A percentile compares a stretch with the other conserved stretches of the same genome.
These are phyloP conservation scores for Drosophila recens DNA, from an alignment of 2,888 invertebrate species.

Conservation along the genomic window DNA sequence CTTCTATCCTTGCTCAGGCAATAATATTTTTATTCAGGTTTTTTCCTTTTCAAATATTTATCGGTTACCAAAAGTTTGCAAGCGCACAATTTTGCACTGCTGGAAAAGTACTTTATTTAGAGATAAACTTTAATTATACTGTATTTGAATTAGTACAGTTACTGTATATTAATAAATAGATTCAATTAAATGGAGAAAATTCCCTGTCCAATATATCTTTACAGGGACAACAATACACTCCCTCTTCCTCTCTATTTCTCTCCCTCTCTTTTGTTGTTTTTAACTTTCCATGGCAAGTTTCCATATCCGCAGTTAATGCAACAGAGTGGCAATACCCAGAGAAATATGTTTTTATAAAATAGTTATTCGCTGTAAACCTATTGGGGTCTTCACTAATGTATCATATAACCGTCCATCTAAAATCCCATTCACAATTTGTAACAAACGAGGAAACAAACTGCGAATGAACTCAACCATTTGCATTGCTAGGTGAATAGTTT, in stretches of 20 bases:
- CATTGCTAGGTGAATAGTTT: constrained; percentile 56
- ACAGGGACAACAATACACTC: not conserved
- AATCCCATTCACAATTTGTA: constrained; percentile 71
- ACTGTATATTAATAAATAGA: too few relatives aligned
- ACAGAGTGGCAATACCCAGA: constrained; percentile 34
- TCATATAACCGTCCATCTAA: constrained; percentile 53
- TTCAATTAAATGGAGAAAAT: too few relatives aligned
- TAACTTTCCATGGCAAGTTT: constrained; percentile 66
- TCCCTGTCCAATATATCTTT: not conserved
- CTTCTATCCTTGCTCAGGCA: too few relatives aligned
- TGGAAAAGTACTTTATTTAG: too few relatives aligned
- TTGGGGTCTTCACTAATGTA: constrained; percentile 48
- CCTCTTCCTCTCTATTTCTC: not conserved
- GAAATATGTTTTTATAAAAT: constrained; percentile 37
- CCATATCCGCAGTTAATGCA: constrained; percentile 65
- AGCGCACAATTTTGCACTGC: too few relatives aligned
- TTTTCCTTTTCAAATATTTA: too few relatives aligned
- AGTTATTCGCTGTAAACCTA: constrained; percentile 21
- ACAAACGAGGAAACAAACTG: constrained; percentile 57
- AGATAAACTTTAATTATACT: too few relatives aligned
- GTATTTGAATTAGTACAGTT: too few relatives aligned
- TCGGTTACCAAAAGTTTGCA: too few relatives aligned
- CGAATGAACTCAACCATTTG: constrained; percentile 71
- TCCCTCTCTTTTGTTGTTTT: constrained; percentile 22
- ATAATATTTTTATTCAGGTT: too few relatives aligned